phyloP scores from a whole-genome alignment of 2,113 vertebrate species.

The Elachura formosa region DNA sequence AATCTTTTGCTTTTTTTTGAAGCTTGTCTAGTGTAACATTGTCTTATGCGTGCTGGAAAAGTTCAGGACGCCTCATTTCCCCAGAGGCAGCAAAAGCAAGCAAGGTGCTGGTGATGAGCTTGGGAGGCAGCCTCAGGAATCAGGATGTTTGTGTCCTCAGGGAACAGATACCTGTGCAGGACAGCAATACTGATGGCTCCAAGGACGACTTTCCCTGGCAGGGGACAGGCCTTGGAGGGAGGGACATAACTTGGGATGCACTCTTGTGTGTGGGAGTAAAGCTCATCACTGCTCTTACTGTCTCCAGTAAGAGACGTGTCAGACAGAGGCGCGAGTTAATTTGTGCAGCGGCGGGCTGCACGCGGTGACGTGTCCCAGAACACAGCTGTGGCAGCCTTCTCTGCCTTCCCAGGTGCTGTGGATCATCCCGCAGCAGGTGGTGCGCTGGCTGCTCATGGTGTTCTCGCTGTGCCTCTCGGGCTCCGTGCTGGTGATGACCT shows the following conservation, averaged over 20 bases:
- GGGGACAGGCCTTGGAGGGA: not conserved
- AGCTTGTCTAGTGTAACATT: not conserved
- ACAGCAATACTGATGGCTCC: not conserved
- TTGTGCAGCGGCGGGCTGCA: not conserved
- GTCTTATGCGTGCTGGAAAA: not conserved
- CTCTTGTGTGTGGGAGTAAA: not conserved
- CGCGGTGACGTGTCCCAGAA: not conserved
- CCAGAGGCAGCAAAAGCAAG: not conserved
- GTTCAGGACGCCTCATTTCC: not conserved
- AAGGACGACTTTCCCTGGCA: not conserved
- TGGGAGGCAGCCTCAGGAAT: not conserved
- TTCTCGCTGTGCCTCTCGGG: conserved; percentile 89
- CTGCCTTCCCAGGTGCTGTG: conserved; percentile 81
- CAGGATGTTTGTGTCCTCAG: not conserved
- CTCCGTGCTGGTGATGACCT: conserved; percentile 89
- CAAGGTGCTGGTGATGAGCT: not conserved
- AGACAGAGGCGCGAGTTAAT: not conserved
- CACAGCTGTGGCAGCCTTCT: not conserved
- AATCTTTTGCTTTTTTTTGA: not conserved
- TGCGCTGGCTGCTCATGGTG: conserved; percentile 85
- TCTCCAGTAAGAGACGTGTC: not conserved
- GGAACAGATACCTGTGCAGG: no score
- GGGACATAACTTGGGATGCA: accelerated
- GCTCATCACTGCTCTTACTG: not conserved
- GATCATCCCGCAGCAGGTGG: conserved; percentile 80